Evolutionary conservation across 2,888 invertebrate species (phyloP).

Genomic region (Smittia sp.): DNA sequence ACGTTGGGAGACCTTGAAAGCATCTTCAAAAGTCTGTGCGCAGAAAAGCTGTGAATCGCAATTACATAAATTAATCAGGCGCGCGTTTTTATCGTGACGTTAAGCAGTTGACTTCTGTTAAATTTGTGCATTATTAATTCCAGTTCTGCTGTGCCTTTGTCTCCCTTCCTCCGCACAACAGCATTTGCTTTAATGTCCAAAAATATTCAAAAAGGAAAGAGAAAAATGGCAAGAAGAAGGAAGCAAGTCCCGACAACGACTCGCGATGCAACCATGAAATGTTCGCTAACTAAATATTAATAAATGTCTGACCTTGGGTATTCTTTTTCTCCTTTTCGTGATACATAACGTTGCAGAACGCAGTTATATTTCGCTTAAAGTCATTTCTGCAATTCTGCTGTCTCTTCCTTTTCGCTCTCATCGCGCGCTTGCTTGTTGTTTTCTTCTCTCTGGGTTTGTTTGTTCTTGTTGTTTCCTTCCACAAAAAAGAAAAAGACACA

Average conservation of each 20-base stretch:
- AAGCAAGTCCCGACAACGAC: constrained; percentile 12
- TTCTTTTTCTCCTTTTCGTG: constrained; percentile 12
- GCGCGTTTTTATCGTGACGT: not conserved
- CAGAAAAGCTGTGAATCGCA: not conserved
- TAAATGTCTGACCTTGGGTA: constrained; percentile 39
- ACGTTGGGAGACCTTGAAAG: too few species aligned
- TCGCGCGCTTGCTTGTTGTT: not conserved
- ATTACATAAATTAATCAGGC: constrained; percentile 15
- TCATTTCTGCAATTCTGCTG: constrained; percentile 34
- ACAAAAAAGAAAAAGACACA: not conserved
- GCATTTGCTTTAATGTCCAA: not conserved
- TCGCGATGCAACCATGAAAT: constrained; percentile 40
- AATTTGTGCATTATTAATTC: constrained; percentile 23
- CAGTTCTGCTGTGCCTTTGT: not conserved
- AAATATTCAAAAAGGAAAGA: constrained; percentile 25
- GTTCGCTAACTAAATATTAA: constrained; percentile 40
- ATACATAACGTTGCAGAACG: constrained; percentile 34
- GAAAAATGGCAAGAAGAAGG: constrained; percentile 30
- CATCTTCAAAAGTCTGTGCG: too few species aligned
- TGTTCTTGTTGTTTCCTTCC: constrained; percentile 8
- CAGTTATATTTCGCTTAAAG: constrained; percentile 40
- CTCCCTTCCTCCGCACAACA: not conserved
- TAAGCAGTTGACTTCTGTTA: constrained; percentile 7
- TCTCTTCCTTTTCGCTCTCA: constrained; percentile 24
- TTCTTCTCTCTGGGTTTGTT: constrained; percentile 11